These are phyloP conservation scores for Temnothorax nylanderi DNA, from an alignment of 1,140 invertebrate species.

Conservation along the genomic window DNA sequence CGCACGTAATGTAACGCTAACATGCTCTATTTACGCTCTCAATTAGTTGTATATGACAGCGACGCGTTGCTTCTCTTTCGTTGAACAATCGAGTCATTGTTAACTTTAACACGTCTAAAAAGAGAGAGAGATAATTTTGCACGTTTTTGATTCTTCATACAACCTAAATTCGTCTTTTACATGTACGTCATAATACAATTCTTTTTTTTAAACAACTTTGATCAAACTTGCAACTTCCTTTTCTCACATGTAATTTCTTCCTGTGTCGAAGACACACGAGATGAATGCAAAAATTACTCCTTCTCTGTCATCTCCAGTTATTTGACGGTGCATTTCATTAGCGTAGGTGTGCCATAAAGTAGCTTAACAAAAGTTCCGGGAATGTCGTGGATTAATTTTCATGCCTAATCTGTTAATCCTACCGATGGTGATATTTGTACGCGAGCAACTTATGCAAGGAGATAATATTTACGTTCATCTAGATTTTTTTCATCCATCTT, in stretches of 20 bases:
- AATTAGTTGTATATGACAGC: background rate
- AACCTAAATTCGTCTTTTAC: background rate
- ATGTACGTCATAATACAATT: background rate
- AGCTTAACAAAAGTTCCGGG: background rate
- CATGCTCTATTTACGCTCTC: conserved; percentile 28
- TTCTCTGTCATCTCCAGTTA: background rate
- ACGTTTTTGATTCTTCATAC: background rate
- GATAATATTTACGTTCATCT: background rate
- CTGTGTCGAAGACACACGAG: background rate
- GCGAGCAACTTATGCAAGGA: background rate
- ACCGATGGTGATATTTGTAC: background rate
- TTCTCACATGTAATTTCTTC: background rate
- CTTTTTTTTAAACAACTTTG: background rate
- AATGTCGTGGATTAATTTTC: conserved; percentile 6
- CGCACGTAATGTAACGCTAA: background rate
- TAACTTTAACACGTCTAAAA: background rate
- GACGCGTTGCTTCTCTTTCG: background rate
- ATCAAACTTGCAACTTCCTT: background rate
- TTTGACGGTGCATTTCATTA: conserved; percentile 10
- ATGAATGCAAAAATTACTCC: background rate
- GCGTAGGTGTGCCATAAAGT: no score
- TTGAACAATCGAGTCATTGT: conserved; percentile 12
- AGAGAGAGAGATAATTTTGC: background rate
- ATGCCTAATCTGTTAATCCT: background rate
- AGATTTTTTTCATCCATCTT: background rate